These are phyloP conservation scores for Drosophila melanica DNA, from an alignment of 1,140 invertebrate genomes.

Conservation along the genomic window DNA sequence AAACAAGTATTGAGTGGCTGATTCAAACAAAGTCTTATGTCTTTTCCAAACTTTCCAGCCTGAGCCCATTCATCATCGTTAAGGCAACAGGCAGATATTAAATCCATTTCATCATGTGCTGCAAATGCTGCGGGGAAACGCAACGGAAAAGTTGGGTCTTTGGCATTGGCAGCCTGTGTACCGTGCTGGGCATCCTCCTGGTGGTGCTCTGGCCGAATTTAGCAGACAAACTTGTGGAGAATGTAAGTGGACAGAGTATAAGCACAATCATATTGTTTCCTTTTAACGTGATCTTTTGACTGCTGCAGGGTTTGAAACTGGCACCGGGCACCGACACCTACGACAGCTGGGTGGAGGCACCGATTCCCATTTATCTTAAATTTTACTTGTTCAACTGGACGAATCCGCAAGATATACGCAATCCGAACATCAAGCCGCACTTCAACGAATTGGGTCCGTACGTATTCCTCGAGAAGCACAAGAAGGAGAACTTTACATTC, in stretches of 20 bases:
- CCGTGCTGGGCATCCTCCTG: conserved; percentile 53
- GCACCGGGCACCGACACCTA: conserved; percentile 86
- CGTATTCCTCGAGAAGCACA: conserved; percentile 86
- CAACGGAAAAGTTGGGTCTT: conserved; percentile 81
- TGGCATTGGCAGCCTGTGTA: conserved; percentile 65
- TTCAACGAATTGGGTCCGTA: conserved; percentile 88
- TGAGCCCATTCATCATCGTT: conserved; percentile 3
- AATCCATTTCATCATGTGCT: conserved; percentile 64
- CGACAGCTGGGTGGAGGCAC: conserved; percentile 89
- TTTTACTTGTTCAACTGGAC: conserved; percentile 94
- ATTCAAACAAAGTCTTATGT: too few relatives aligned
- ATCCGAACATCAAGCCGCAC: conserved; percentile 86
- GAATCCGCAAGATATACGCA: conserved; percentile 87
- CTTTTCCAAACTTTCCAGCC: too few relatives aligned
- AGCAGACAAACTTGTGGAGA: conserved; percentile 55
- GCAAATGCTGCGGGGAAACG: conserved; percentile 73
- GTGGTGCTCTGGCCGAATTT: conserved; percentile 69
- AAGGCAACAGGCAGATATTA: not conserved
- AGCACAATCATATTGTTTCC: not conserved
- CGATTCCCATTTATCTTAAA: conserved; percentile 91
- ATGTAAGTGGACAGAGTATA: conserved; percentile 51
- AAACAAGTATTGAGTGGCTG: too few relatives aligned
- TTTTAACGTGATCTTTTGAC: not conserved
- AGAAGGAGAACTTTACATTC: conserved; percentile 87
- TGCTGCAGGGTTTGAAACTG: conserved; percentile 86